phyloP scores from a whole-genome alignment of 2,888 invertebrate genomes.

The Ceramica pisi region DNA sequence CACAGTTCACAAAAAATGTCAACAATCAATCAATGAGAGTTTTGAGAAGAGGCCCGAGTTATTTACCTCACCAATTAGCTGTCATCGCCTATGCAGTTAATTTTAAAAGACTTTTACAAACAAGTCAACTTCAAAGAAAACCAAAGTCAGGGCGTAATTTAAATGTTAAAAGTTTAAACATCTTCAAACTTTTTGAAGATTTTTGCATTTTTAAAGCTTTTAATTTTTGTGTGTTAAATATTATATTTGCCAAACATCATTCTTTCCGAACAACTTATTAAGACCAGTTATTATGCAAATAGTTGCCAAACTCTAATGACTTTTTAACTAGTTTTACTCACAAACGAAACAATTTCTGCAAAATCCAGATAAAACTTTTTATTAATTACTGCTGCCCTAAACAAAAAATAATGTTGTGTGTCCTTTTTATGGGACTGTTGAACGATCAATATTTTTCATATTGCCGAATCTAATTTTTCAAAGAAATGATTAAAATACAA shows the following conservation, averaged over 20 bases:
- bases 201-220: neutral
- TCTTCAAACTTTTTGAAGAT: neutral
- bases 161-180: slow-evolving; percentile 2
- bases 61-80: neutral
- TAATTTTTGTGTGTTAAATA: slow-evolving; percentile 9
- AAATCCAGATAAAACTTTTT: slow-evolving; percentile 8
- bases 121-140: neutral
- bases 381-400: neutral
- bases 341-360: slow-evolving; percentile 18
- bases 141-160: neutral
- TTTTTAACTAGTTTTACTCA: slow-evolving; percentile 36
- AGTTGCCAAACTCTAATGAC: slow-evolving; percentile 35
- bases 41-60: neutral
- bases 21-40: too few relatives aligned
- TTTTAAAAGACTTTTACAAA: neutral
- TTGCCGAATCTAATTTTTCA: neutral
- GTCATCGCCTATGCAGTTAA: neutral
- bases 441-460: neutral
- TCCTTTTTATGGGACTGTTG: too few relatives aligned
- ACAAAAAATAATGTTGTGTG: neutral
- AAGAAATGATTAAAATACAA: neutral
- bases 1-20: too few relatives aligned
- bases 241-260: neutral
- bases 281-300: slow-evolving; percentile 37
- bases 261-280: slow-evolving; percentile 7